A percentile compares a stretch with the other conserved stretches of the same genome.
Conservation (phyloP, 2,888 invertebrate genomes). For the Pecten maximus region DNA sequence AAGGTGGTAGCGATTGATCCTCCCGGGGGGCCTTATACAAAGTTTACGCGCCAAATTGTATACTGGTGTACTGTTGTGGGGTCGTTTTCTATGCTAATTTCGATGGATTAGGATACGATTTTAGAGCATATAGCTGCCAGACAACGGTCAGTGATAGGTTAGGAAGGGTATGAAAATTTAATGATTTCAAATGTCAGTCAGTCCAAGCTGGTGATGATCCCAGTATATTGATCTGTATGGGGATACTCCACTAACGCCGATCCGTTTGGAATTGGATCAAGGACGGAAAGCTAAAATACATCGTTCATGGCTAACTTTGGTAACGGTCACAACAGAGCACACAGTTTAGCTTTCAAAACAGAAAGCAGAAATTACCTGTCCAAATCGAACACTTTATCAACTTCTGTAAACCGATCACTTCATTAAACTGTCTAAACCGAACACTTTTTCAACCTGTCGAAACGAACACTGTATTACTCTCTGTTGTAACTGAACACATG, state of each 20-base stretch:
- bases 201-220: background rate
- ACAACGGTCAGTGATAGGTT: background rate
- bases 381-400: background rate
- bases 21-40: background rate
- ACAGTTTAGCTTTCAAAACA: no score
- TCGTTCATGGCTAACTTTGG: background rate
- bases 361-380: background rate
- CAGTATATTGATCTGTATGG: background rate
- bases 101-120: background rate
- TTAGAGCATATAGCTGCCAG: background rate
- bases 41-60: background rate
- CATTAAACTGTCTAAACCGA: background rate
- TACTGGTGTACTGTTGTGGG: background rate
- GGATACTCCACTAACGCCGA: background rate
- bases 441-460: background rate
- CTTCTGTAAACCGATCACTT: background rate
- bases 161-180: background rate
- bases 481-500: background rate
- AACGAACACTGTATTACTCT: background rate
- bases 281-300: background rate
- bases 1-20: background rate
- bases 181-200: slow-evolving; percentile 6
- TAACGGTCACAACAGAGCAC: no score
- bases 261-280: background rate
- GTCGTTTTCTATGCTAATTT: background rate